phyloP scores from a whole-genome alignment of 1,140 invertebrate species.

The Globodera rostochiensis region DNA sequence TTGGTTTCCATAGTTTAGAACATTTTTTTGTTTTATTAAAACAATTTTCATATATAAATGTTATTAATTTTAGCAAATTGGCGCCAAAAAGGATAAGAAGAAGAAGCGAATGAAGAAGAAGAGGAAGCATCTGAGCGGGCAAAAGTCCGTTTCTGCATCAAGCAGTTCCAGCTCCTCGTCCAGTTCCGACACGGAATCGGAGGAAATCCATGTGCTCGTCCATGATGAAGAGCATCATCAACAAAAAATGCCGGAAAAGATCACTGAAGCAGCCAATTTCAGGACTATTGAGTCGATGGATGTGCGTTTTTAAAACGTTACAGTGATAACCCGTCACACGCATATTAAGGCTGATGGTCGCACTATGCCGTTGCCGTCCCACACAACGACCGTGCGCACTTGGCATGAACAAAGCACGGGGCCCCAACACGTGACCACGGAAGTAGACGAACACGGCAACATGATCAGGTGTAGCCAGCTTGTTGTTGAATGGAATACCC shows the following conservation, averaged over 20 bases:
- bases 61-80: conserved; percentile 32
- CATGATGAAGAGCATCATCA: neutral
- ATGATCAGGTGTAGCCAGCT: conserved; percentile 50
- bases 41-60: conserved; percentile 16
- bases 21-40: too few relatives aligned
- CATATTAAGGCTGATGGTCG: neutral
- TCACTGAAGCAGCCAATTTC: neutral
- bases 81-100: conserved; percentile 50
- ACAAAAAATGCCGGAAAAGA: conserved; percentile 14
- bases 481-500: neutral
- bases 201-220: conserved; percentile 31
- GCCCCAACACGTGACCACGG: conserved; percentile 56
- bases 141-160: conserved; percentile 22
- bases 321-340: neutral
- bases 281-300: neutral
- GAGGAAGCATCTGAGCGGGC: conserved; percentile 28
- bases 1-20: neutral
- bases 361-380: neutral
- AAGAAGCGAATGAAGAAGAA: conserved; percentile 44
- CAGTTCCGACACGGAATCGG: conserved; percentile 34
- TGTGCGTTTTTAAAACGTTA: neutral
- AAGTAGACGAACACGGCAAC: conserved; percentile 61
- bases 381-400: conserved; percentile 55
- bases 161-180: conserved; percentile 34
- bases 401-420: conserved; percentile 58